Conservation (phyloP, 1,140 invertebrate genomes). For the Neodiprion lecontei region DNA sequence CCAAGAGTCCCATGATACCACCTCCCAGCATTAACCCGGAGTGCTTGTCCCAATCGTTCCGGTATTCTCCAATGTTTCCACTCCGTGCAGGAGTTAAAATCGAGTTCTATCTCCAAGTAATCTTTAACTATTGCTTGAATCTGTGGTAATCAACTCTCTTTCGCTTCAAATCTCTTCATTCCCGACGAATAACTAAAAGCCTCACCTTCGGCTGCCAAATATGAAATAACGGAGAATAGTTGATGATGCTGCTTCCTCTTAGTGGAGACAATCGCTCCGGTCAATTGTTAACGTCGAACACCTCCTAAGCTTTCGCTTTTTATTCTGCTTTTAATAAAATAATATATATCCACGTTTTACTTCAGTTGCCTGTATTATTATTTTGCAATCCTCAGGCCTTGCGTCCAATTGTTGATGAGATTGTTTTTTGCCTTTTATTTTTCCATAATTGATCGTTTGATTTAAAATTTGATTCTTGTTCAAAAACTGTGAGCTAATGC, state of each 20-base stretch:
- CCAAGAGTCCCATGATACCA: not conserved
- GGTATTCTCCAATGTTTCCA: not conserved
- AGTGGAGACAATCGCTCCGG: not conserved
- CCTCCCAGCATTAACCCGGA: not conserved
- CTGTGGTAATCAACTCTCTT: not conserved
- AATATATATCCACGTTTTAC: not conserved
- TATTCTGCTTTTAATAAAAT: not conserved
- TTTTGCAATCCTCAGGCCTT: not conserved
- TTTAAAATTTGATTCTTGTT: not conserved
- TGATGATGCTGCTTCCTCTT: not conserved
- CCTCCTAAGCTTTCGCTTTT: constrained; percentile 7
- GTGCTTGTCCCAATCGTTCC: not conserved
- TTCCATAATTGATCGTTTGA: not conserved
- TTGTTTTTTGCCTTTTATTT: not conserved
- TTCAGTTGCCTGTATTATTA: constrained; percentile 1
- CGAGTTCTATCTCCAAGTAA: not conserved
- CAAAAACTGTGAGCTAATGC: not conserved
- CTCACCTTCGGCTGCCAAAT: not conserved
- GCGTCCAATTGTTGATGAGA: not conserved
- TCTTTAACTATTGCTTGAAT: not conserved
- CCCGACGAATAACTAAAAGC: not conserved
- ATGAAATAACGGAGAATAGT: not conserved
- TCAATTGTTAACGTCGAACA: constrained; percentile 4
- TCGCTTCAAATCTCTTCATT: not conserved
- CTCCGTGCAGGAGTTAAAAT: not conserved